Evolutionary conservation across 2,888 invertebrate genomes (phyloP).

Genomic region (Xylocampa areola): DNA sequence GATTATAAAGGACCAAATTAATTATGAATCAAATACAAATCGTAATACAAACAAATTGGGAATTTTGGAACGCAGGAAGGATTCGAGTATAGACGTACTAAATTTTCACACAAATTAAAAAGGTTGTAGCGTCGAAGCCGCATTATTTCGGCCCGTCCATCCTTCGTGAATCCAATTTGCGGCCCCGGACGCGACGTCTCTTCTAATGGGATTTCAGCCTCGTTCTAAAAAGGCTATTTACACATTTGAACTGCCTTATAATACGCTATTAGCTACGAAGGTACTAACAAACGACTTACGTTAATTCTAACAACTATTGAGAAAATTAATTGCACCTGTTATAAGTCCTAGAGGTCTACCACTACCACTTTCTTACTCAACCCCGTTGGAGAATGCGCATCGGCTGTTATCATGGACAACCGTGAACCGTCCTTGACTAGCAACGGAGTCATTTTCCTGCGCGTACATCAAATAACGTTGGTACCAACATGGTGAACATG

Average conservation of each 20-base stretch:
- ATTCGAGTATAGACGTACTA: slow-evolving; percentile 54
- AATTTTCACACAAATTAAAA: slow-evolving; percentile 76
- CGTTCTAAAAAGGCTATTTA: slow-evolving; percentile 80
- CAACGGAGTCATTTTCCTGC: no score
- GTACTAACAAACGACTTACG: slow-evolving; percentile 46
- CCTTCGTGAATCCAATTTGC: slow-evolving; percentile 82
- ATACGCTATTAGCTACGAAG: slow-evolving; percentile 60
- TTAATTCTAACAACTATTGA: slow-evolving; percentile 37
- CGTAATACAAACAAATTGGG: slow-evolving; percentile 43
- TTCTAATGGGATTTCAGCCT: slow-evolving; percentile 80
- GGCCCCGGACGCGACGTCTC: slow-evolving; percentile 73
- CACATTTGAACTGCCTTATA: slow-evolving; percentile 67
- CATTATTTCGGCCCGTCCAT: slow-evolving; percentile 79
- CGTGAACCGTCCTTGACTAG: no score
- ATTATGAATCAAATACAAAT: slow-evolving; percentile 34
- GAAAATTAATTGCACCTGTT: no score
- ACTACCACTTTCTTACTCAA: no score
- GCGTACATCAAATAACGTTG: no score
- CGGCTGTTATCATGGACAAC: no score
- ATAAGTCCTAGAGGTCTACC: no score
- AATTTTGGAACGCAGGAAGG: slow-evolving; percentile 29
- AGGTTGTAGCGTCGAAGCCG: slow-evolving; percentile 70
- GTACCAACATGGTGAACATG: no score
- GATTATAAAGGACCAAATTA: slow-evolving; percentile 20
- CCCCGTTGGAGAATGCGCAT: no score